Evolutionary conservation across 1,140 invertebrate genomes (phyloP).

Genomic region (Pomacea maculata): DNA sequence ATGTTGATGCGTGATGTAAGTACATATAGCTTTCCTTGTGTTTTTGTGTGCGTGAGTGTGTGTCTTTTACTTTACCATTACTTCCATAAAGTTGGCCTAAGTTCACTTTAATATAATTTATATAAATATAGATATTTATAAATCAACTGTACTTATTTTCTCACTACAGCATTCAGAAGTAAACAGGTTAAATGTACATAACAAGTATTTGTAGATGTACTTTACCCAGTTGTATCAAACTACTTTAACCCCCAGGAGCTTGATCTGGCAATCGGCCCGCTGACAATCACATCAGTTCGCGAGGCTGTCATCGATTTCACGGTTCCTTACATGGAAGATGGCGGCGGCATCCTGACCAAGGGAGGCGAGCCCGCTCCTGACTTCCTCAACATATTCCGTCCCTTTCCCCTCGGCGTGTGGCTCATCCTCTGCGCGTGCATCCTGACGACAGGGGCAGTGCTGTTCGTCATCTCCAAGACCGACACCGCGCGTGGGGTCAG

Average conservation of each 20-base stretch:
- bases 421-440: background rate
- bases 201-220: too few species aligned
- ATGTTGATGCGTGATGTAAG: conserved; percentile 59
- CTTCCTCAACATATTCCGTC: conserved; percentile 10
- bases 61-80: too few species aligned
- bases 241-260: conserved; percentile 32
- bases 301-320: conserved; percentile 49
- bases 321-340: conserved; percentile 43
- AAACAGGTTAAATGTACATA: too few species aligned
- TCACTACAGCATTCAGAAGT: too few species aligned
- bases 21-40: background rate
- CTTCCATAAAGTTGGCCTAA: too few species aligned
- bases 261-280: conserved; percentile 43
- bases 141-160: too few species aligned
- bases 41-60: too few species aligned
- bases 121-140: too few species aligned
- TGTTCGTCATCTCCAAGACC: conserved; percentile 6
- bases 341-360: conserved; percentile 39
- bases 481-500: background rate
- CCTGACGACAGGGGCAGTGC: background rate
- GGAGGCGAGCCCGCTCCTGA: conserved; percentile 25
- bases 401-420: conserved; percentile 6
- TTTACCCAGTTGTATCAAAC: too few species aligned
- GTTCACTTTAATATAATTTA: too few species aligned
- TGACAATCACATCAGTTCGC: conserved; percentile 47